Conservation (phyloP, 2,888 invertebrate genomes). For the Callinectes sapidus region DNA sequence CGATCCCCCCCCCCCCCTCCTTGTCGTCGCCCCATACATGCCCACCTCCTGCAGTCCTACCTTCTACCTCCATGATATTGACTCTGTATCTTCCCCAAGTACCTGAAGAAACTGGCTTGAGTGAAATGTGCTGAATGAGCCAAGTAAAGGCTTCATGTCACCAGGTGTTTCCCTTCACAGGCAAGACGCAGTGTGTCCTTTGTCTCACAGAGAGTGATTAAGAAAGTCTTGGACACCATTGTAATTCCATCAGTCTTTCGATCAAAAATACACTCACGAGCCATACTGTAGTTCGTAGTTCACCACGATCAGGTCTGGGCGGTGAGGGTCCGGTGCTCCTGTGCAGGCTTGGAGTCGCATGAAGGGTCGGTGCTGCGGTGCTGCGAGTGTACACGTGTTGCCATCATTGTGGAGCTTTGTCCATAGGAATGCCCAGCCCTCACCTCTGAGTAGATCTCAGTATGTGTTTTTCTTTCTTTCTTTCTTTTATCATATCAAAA, state of each 20-base stretch:
- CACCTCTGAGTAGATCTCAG: not conserved
- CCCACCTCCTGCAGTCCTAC: not conserved
- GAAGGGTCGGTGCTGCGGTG: not conserved
- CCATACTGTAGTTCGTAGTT: not conserved
- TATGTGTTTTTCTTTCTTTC: not conserved
- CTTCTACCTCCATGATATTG: not conserved
- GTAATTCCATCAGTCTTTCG: slow-evolving; percentile 20
- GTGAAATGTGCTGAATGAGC: not conserved
- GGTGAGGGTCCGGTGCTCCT: not conserved
- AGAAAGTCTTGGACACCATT: not conserved
- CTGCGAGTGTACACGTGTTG: not conserved
- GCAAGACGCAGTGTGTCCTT: not conserved
- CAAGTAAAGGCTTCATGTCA: not conserved
- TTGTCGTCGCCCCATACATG: not conserved
- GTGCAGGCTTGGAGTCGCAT: not conserved
- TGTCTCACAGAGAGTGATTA: not conserved
- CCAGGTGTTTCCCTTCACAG: slow-evolving; percentile 15
- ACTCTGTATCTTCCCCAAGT: not conserved
- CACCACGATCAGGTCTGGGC: not conserved
- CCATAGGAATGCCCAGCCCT: not conserved
- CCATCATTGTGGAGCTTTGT: not conserved
- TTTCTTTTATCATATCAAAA: not conserved
- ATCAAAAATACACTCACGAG: not conserved
- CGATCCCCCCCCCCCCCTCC: not conserved
- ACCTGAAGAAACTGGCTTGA: slow-evolving; percentile 3